Evolutionary conservation across 1,140 invertebrate genomes (phyloP).

Genomic region (Agraylea sexmaculata): DNA sequence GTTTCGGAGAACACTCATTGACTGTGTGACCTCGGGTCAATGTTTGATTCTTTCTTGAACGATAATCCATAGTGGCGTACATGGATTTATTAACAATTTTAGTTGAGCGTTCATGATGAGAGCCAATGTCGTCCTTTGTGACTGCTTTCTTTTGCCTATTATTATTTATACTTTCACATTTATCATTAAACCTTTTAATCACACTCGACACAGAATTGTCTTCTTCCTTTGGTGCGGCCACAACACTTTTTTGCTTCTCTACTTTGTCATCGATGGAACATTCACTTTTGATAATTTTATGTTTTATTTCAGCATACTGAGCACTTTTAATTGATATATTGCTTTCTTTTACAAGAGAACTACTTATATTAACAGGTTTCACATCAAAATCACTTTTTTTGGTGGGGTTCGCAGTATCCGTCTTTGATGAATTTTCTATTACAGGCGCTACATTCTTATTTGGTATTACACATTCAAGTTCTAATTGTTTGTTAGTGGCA

Average conservation of each 20-base stretch:
- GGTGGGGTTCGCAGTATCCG: not conserved
- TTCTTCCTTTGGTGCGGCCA: constrained; percentile 12
- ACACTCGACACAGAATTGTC: constrained; percentile 17
- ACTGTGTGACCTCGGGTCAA: constrained; percentile 18
- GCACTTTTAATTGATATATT: no score
- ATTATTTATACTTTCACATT: constrained; percentile 15
- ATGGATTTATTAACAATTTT: constrained; percentile 8
- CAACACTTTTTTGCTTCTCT: no score
- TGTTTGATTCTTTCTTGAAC: constrained; percentile 13
- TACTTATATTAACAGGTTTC: no score
- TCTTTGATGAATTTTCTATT: not conserved
- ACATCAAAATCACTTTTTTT: no score
- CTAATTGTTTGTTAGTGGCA: no score
- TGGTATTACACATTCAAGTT: not conserved
- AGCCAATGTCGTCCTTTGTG: not conserved
- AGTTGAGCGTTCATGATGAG: constrained; percentile 8
- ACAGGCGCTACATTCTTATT: not conserved
- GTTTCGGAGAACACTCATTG: constrained; percentile 14
- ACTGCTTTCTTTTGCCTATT: constrained; percentile 8
- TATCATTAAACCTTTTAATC: constrained; percentile 20
- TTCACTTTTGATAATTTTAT: no score
- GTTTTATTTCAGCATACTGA: no score
- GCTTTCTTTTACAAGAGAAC: no score
- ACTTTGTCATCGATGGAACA: no score
- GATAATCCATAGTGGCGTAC: constrained; percentile 20